Percentiles rank a stretch among this genome's conserved stretches.
Evolutionary conservation across 2,113 vertebrate species (phyloP).

Genomic region (Uria lomvia): DNA sequence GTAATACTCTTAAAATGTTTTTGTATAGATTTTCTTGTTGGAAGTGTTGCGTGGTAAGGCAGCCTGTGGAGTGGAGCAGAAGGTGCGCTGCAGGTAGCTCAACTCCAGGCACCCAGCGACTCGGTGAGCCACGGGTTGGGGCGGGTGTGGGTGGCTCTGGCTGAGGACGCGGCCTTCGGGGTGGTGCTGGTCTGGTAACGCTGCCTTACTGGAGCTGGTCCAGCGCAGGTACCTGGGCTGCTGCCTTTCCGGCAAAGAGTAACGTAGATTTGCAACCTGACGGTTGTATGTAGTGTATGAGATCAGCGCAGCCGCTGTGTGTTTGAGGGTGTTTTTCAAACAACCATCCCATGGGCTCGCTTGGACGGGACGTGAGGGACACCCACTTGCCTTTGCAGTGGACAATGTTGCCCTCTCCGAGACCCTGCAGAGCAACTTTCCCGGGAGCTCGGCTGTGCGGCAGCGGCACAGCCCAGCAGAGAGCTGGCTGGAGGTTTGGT

Average conservation of each 20-base stretch:
- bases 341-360: accelerated
- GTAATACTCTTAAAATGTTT: background rate
- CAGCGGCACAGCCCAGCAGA: background rate
- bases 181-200: accelerated
- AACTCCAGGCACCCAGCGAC: background rate
- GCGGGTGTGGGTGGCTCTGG: background rate
- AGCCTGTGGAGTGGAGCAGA: background rate
- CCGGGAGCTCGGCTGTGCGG: background rate
- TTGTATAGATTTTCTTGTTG: background rate
- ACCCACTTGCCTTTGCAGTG: accelerated
- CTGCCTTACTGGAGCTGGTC: background rate
- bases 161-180: background rate
- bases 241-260: background rate
- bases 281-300: accelerated
- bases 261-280: background rate
- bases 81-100: accelerated
- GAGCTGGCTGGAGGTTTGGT: background rate
- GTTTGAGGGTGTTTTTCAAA: background rate
- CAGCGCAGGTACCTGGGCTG: background rate
- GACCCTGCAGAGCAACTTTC: background rate
- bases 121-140: accelerated
- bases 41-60: background rate
- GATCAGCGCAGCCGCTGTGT: accelerated
- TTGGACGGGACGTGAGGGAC: accelerated
- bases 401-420: accelerated